Conservation (phyloP, 2,797 vertebrate genomes). For the Nannoperca australis region DNA sequence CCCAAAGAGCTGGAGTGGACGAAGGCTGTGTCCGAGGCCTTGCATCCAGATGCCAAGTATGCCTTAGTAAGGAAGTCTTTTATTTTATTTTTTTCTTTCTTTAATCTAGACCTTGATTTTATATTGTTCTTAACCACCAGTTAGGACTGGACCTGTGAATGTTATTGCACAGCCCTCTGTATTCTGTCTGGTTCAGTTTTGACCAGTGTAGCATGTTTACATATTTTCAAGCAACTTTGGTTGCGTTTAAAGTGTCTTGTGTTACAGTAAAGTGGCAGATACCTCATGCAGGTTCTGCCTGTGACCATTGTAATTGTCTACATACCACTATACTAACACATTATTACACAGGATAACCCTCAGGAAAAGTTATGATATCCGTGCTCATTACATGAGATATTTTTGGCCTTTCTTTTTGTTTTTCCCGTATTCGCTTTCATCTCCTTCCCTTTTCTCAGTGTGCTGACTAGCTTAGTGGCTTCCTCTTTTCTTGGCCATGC, state of each 20-base stretch:
- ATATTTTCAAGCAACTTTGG: background rate
- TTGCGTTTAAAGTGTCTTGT: background rate
- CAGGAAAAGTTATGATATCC: background rate
- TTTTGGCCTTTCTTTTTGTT: conserved; percentile 22
- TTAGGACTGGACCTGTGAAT: conserved; percentile 1
- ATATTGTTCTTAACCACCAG: background rate
- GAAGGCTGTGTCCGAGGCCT: conserved; percentile 91
- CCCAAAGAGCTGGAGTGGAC: conserved; percentile 97
- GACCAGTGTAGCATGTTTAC: background rate
- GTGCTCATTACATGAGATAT: background rate
- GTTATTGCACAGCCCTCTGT: background rate
- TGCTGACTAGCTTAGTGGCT: conserved; percentile 48
- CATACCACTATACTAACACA: background rate
- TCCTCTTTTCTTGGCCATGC: conserved; percentile 34
- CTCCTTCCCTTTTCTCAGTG: conserved; percentile 51
- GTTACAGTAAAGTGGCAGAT: background rate
- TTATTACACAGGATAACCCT: background rate
- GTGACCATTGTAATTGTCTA: background rate
- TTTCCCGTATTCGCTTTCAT: conserved; percentile 35
- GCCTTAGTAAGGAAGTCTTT: conserved; percentile 90
- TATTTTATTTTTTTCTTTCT: conserved; percentile 1
- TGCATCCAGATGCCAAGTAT: conserved; percentile 94
- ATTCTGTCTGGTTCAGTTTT: background rate
- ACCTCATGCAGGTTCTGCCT: background rate
- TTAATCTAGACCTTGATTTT: background rate